Evolutionary conservation across 2,888 invertebrate genomes (phyloP), one percentile per base, ranked within the genome.

Genomic region (Tolmerus cingulatus): DNA sequence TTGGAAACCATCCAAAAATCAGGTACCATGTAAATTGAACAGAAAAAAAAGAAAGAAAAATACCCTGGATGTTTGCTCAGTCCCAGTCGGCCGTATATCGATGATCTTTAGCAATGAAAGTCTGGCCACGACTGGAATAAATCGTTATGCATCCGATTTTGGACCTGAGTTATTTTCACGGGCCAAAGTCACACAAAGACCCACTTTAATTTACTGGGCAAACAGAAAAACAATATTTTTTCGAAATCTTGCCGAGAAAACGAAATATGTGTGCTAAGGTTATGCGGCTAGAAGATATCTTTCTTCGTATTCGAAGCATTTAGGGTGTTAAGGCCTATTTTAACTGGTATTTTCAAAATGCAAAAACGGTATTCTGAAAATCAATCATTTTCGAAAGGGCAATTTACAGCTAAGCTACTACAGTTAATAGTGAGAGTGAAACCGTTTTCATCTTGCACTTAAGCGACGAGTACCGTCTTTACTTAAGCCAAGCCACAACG

Each of bases 101-200:
- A 37, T 84, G 84, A 74, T 84, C 57, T 84, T 84, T 43, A 66
- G 43, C 74, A 27, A 84, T 74, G 84, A 84, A 84, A 66, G 34
- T 40, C 66, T 66, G 74, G 37, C 84, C 66, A 66, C 23, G 27
- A 19, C n/a, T 23, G 78, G 27, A 46, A 43, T 78, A 78, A 77
- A 43, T 78, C 43, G 40, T 43, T 43, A 40, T 78, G 27, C 43
- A 78, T 23, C 19, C 46, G 23, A 78, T 9, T 81, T 30, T 30
- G 81, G 81, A 27, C 30, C 27, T 51, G 43, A 30, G 51, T 55
- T 81, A 55, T 51, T 51, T 81, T 55, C 30, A 81, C 81, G 55
- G 30, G 30, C 46, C 23, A 51, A 81, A 51, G 43, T 81, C 55
- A 81, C 81, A 30, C 27, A 81, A 81, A 81, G 51, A 19, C 27